Conservation (phyloP, 2,888 invertebrate genomes). For the Drosophila recens region DNA sequence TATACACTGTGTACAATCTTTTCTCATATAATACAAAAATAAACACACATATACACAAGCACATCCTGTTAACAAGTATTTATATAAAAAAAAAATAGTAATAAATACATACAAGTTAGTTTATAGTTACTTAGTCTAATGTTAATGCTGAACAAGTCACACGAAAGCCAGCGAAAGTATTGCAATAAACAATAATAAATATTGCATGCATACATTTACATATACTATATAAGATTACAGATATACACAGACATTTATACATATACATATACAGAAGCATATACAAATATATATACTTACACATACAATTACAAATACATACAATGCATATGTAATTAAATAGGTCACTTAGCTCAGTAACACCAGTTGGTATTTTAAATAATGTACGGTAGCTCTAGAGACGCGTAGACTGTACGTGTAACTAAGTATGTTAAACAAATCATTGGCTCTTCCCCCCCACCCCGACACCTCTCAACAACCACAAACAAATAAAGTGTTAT, state of each 20-base stretch:
- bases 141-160: slow-evolving; percentile 45
- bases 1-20: slow-evolving; percentile 29
- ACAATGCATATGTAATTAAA: slow-evolving; percentile 21
- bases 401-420: slow-evolving; percentile 45
- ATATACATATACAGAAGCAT: slow-evolving; percentile 22
- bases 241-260: slow-evolving; percentile 21
- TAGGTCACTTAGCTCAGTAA: slow-evolving; percentile 27
- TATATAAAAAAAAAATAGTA: slow-evolving; percentile 8
- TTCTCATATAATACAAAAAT: slow-evolving; percentile 7
- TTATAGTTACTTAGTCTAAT: slow-evolving; percentile 42
- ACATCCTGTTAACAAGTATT: slow-evolving; percentile 21
- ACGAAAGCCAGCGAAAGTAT: slow-evolving; percentile 30
- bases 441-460: slow-evolving; percentile 22
- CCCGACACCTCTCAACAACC: not conserved
- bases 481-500: slow-evolving; percentile 27
- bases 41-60: not conserved
- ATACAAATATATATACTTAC: slow-evolving; percentile 21
- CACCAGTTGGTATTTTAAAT: slow-evolving; percentile 47
- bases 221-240: slow-evolving; percentile 4
- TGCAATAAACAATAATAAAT: slow-evolving; percentile 21
- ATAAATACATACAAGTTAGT: slow-evolving; percentile 7
- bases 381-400: slow-evolving; percentile 52
- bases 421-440: slow-evolving; percentile 42
- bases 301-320: too few relatives aligned
- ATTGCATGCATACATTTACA: slow-evolving; percentile 19